Evolutionary conservation across 1,140 invertebrate genomes (phyloP).

Genomic region (Cydia strobilella): DNA sequence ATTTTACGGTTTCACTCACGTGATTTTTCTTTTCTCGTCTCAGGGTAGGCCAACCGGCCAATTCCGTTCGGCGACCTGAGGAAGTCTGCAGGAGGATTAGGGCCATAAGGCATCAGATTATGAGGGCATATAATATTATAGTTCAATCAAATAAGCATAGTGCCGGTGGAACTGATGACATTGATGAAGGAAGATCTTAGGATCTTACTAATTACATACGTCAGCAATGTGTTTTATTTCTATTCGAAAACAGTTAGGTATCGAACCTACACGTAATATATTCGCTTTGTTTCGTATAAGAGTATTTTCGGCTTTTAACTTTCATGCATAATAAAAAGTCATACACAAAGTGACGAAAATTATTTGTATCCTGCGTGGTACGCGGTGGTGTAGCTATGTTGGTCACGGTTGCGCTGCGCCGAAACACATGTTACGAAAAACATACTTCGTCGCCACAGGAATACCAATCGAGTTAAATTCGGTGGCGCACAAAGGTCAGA

Average conservation of each 20-base stretch:
- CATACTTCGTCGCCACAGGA: constrained; percentile 59
- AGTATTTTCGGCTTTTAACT: constrained; percentile 12
- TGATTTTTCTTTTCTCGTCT: not conserved
- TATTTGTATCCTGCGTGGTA: constrained; percentile 46
- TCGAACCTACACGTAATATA: not conserved
- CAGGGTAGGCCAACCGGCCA: no score
- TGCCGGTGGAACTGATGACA: no score
- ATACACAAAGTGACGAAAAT: constrained; percentile 33
- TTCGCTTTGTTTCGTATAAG: constrained; percentile 19
- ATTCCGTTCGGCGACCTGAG: no score
- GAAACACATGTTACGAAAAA: constrained; percentile 71
- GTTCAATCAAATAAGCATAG: no score
- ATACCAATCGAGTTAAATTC: constrained; percentile 76
- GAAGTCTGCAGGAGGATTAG: no score
- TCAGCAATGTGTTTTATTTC: not conserved
- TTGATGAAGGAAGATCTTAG: no score
- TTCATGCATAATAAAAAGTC: constrained; percentile 23
- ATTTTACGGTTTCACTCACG: no score
- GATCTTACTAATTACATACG: no score
- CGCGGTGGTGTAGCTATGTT: constrained; percentile 45
- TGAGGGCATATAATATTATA: no score
- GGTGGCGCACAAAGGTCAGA: constrained; percentile 75
- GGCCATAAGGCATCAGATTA: no score
- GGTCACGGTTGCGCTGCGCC: constrained; percentile 55
- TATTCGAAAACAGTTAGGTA: not conserved